These are phyloP conservation scores for Watsonalla cultraria DNA, from an alignment of 2,888 invertebrate species.

Conservation along the genomic window DNA sequence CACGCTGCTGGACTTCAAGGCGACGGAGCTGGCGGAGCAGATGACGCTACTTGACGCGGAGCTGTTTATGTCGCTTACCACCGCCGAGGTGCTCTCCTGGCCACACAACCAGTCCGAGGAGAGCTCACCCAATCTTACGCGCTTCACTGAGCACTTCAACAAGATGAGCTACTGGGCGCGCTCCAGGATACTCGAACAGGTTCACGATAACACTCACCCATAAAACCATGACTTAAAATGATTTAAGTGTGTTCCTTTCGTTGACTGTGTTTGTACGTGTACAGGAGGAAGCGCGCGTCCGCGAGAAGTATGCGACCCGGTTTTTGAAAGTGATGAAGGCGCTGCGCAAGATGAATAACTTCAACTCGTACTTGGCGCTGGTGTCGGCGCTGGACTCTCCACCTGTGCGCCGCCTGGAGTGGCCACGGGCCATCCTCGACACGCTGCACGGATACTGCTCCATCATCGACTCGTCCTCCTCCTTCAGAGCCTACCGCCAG, in stretches of 20 bases:
- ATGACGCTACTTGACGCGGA: constrained; percentile 98
- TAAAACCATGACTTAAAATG: background rate
- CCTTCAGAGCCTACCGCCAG: constrained; percentile 97
- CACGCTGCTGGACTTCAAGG: constrained; percentile 94
- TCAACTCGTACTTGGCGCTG: constrained; percentile 98
- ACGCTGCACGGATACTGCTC: constrained; percentile 96
- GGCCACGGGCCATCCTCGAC: constrained; percentile 95
- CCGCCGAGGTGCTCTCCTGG: constrained; percentile 98
- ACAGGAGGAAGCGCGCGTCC: constrained; percentile 91
- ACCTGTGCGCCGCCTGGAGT: constrained; percentile 93
- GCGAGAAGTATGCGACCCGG: constrained; percentile 95
- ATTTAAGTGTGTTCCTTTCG: too few relatives aligned
- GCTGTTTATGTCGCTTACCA: constrained; percentile 96
- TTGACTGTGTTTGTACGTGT: constrained; percentile 3
- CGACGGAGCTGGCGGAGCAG: constrained; percentile 97
- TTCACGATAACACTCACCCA: constrained; percentile 11
- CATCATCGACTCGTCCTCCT: constrained; percentile 98
- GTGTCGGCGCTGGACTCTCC: constrained; percentile 98
- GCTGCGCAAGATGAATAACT: constrained; percentile 97
- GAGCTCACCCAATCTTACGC: constrained; percentile 95
- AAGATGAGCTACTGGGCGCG: constrained; percentile 99
- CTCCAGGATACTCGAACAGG: constrained; percentile 93
- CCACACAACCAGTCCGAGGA: constrained; percentile 98
- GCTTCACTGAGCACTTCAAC: constrained; percentile 99
- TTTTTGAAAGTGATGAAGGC: constrained; percentile 99